Evolutionary conservation across 2,113 vertebrate genomes (phyloP), one percentile per base, ranked within the genome.

Genomic region (Athene cunicularia): DNA sequence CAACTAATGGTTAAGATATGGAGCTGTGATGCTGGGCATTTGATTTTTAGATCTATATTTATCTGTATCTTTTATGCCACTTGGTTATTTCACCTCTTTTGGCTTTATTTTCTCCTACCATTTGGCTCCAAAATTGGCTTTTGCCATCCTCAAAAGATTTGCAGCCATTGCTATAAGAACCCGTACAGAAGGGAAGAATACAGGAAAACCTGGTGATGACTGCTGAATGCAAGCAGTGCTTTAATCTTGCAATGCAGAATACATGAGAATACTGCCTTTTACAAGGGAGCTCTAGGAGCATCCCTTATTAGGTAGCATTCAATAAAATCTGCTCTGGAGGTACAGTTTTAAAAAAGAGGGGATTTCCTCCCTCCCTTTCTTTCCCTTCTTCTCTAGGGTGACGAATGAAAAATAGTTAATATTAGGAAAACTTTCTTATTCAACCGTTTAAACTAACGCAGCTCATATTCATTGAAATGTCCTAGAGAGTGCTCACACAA

Each of bases 381-480:
- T 55, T 23, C 14, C 19, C 6, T 83, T 53, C n/a, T 4, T 11
- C 33, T 72, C n/a, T 32, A 35, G 41, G 53, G 16, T 15, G 8
- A 87, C 13, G 14, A 59, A 39, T 37, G n/a, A 56, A 58, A 84
- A 62, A 43, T 19, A 80, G 8, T 8, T 49, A 83, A 14, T 14
- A 53, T 56, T 49, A 74, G 33, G 33, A 66, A 50, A 63, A 45
- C 2, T 66, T 87, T 35, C 33, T 19, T 11, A 49, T 66, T 26
- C 37, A 22, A 21, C 8, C 1, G 0, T 50, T 80, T 37, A 72
- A 72, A 63, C 0, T 26, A 24, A 17, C 3, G 28, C 23, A 47
- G 6, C 11, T 70, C 39, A 8, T 41, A 35, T 33, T 41, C 12
- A n/a, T 13, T 59, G 45, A 53, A 55, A 71, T 11, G 14, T 12